phyloP scores from a whole-genome alignment of 2,113 vertebrate genomes.

The Crotophaga sulcirostris region DNA sequence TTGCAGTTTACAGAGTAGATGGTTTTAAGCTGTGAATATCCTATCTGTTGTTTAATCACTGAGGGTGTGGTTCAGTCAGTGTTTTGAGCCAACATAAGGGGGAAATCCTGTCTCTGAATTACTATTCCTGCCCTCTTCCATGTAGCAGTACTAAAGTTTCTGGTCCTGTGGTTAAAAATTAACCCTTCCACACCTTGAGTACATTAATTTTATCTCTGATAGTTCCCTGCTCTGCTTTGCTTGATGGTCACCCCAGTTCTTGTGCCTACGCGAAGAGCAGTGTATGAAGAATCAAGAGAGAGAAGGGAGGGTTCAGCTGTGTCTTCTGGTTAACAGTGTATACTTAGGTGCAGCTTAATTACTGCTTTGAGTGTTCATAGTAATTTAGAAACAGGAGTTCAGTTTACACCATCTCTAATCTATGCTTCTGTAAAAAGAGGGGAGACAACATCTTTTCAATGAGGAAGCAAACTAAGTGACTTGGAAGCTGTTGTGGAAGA shows the following conservation, averaged over 20 bases:
- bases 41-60: background rate
- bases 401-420: background rate
- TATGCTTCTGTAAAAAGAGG: background rate
- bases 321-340: background rate
- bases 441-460: background rate
- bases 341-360: background rate
- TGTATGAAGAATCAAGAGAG: background rate
- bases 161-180: slow-evolving; percentile 8
- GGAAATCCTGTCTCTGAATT: slow-evolving; percentile 54
- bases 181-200: background rate
- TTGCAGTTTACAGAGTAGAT: background rate
- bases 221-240: background rate
- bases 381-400: background rate
- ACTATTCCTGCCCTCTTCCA: background rate
- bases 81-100: background rate
- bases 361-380: background rate
- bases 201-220: background rate
- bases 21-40: background rate
- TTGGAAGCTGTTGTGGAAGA: background rate
- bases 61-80: slow-evolving; percentile 1
- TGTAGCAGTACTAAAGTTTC: background rate
- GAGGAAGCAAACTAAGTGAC: background rate
- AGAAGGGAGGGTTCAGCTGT: background rate
- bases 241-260: background rate
- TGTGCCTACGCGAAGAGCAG: background rate